These are phyloP conservation scores for Sarcophaga peregrina DNA, from an alignment of 1,140 invertebrate genomes.

Conservation along the genomic window DNA sequence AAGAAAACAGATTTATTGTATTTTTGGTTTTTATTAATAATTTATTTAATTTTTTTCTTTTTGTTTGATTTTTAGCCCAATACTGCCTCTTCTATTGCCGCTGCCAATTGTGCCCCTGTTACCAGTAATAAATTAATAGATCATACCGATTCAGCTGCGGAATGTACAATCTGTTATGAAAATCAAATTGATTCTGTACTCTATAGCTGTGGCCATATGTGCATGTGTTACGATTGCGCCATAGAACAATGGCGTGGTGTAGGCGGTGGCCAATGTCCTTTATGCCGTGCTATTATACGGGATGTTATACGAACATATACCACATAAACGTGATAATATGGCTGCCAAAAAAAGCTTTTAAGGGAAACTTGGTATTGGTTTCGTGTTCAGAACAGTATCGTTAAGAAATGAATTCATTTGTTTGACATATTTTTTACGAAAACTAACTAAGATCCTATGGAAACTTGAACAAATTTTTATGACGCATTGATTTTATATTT, in stretches of 20 bases:
- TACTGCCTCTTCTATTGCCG: conserved; percentile 35
- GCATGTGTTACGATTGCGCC: conserved; percentile 97
- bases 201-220: conserved; percentile 98
- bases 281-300: conserved; percentile 90
- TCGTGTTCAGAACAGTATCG: not conserved
- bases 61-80: conserved; percentile 18
- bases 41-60: conserved; percentile 13
- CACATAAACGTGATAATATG: conserved; percentile 69
- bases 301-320: conserved; percentile 96
- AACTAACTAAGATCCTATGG: conserved; percentile 30
- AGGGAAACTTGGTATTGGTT: not conserved
- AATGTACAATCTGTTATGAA: conserved; percentile 96
- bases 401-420: not conserved
- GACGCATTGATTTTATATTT: not conserved
- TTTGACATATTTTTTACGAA: not conserved
- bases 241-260: conserved; percentile 90
- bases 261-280: conserved; percentile 90
- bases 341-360: not conserved
- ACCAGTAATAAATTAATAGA: conserved; percentile 49
- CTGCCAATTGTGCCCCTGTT: conserved; percentile 50
- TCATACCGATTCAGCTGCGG: conserved; percentile 63
- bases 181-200: conserved; percentile 91
- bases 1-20: not conserved
- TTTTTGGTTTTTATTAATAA: not conserved
- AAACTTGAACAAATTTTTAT: conserved; percentile 7